phyloP scores from a whole-genome alignment of 2,888 invertebrate genomes.

The Cheilosia soror region DNA sequence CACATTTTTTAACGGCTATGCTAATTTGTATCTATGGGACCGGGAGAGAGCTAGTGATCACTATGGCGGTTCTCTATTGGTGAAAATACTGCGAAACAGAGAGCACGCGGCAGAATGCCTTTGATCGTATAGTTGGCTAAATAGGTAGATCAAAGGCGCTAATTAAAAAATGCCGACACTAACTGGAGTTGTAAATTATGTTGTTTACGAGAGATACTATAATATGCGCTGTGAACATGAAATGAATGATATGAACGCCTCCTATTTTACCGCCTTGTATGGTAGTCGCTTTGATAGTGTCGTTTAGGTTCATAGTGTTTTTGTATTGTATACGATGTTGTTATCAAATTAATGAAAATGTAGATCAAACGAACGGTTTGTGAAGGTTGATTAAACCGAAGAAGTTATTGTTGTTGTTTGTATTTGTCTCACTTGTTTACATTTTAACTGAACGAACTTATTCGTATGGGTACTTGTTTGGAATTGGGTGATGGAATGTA shows the following conservation, averaged over 20 bases:
- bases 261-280: slow-evolving; percentile 32
- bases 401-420: slow-evolving; percentile 34
- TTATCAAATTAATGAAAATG: slow-evolving; percentile 57
- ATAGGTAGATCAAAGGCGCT: slow-evolving; percentile 66
- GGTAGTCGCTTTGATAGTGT: slow-evolving; percentile 31
- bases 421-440: background rate
- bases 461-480: too few relatives aligned
- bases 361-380: slow-evolving; percentile 49
- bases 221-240: slow-evolving; percentile 53
- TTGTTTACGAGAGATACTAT: slow-evolving; percentile 58
- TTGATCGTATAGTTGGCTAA: slow-evolving; percentile 58
- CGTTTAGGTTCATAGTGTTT: slow-evolving; percentile 30
- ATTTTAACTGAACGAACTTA: background rate
- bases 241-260: slow-evolving; percentile 45
- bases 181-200: slow-evolving; percentile 69
- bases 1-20: slow-evolving; percentile 18
- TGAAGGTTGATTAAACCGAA: slow-evolving; percentile 47
- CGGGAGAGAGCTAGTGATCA: slow-evolving; percentile 4
- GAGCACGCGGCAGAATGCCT: slow-evolving; percentile 40
- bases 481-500: too few relatives aligned
- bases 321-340: slow-evolving; percentile 13
- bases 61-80: background rate
- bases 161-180: slow-evolving; percentile 71
- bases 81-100: slow-evolving; percentile 30
- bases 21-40: slow-evolving; percentile 38